Evolutionary conservation across 2,888 invertebrate species (phyloP).

Genomic region (Nebria brevicollis): DNA sequence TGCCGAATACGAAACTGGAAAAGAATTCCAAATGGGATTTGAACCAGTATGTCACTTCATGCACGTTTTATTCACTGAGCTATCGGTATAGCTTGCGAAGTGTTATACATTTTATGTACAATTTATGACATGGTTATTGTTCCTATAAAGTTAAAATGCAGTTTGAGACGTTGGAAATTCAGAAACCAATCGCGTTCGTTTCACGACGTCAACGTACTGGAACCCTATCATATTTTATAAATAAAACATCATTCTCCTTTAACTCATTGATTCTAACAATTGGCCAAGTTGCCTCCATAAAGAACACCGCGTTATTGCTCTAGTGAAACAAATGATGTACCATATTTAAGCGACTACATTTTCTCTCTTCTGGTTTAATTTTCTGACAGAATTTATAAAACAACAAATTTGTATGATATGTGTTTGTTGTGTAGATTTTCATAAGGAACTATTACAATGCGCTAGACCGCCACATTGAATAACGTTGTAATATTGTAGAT

Average conservation of each 20-base stretch:
- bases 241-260: not conserved
- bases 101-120: conserved; percentile 1
- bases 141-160: conserved; percentile 1
- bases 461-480: too few relatives aligned
- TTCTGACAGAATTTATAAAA: too few relatives aligned
- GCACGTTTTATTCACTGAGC: not conserved
- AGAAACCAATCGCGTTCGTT: conserved; percentile 1
- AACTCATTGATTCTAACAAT: not conserved
- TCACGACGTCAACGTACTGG: not conserved
- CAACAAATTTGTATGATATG: too few relatives aligned
- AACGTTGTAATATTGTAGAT: too few relatives aligned
- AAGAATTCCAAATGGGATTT: not conserved
- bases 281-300: not conserved
- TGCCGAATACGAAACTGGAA: not conserved
- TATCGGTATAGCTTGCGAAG: not conserved
- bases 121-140: conserved; percentile 1
- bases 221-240: not conserved
- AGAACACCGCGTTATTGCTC: not conserved
- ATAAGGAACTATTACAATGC: too few relatives aligned
- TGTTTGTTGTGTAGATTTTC: too few relatives aligned
- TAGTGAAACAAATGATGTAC: not conserved
- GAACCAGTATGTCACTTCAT: not conserved
- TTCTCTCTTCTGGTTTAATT: too few relatives aligned
- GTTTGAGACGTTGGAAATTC: not conserved
- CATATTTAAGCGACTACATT: not conserved